These are phyloP conservation scores for Nemoura dubitans DNA, from an alignment of 2,888 invertebrate genomes.

Conservation along the genomic window DNA sequence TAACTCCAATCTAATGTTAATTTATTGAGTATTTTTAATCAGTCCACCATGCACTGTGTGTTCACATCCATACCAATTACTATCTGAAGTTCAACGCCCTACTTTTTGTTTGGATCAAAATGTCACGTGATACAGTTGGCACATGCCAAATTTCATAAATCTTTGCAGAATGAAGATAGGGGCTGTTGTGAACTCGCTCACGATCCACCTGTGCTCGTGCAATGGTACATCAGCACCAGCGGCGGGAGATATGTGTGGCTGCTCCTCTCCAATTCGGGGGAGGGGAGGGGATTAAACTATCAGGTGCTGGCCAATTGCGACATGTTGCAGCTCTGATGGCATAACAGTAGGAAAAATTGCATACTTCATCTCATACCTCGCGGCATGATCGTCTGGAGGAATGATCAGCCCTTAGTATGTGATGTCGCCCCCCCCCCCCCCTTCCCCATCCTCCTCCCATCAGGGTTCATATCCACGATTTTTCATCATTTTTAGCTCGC, in stretches of 20 bases:
- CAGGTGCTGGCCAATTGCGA: too few relatives aligned
- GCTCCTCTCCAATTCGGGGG: too few relatives aligned
- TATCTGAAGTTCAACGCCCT: not conserved
- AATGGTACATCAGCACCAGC: not conserved
- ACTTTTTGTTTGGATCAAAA: not conserved
- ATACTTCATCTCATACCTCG: too few relatives aligned
- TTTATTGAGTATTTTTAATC: not conserved
- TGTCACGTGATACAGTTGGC: not conserved
- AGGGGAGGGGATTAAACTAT: not conserved
- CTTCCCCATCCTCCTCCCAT: too few relatives aligned
- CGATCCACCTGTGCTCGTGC: not conserved
- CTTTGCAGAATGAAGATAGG: not conserved
- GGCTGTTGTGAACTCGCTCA: not conserved
- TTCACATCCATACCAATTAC: not conserved
- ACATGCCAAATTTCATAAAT: not conserved
- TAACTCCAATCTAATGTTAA: not conserved
- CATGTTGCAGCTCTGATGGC: too few relatives aligned
- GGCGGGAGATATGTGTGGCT: not conserved
- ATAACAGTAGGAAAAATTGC: too few relatives aligned
- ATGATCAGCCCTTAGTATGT: too few relatives aligned
- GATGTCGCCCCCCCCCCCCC: too few relatives aligned
- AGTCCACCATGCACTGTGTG: not conserved
- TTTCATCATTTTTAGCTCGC: too few relatives aligned
- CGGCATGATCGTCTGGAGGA: too few relatives aligned
- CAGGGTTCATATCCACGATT: too few relatives aligned